phyloP scores from a whole-genome alignment of 2,113 vertebrate genomes.

The Ictalurus punctatus region DNA sequence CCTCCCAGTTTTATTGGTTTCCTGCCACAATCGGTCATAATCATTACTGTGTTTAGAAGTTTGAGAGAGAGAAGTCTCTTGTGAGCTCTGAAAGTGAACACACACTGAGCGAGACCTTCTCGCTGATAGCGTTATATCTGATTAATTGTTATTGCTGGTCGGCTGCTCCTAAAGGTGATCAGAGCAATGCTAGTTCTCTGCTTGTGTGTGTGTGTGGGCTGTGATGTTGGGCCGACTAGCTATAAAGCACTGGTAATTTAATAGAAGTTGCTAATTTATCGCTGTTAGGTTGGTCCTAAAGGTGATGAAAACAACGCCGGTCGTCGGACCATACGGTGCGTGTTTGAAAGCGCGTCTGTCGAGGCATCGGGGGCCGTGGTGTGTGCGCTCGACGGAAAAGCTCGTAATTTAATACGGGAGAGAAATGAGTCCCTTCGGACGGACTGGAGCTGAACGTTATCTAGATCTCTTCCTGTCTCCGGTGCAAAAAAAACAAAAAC shows the following conservation, averaged over 20 bases:
- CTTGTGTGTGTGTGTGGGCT: not conserved
- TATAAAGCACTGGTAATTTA: slow-evolving; percentile 20
- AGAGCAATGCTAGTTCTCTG: not conserved
- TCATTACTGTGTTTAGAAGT: not conserved
- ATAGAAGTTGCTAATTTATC: slow-evolving; percentile 24
- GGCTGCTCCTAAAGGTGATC: not conserved
- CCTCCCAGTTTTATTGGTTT: not conserved
- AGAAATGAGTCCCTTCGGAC: slow-evolving; percentile 21
- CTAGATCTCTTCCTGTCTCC: slow-evolving; percentile 36
- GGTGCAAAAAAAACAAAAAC: not conserved
- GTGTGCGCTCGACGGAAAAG: slow-evolving; percentile 9
- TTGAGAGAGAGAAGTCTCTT: not conserved
- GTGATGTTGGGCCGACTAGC: not conserved
- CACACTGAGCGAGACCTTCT: not conserved
- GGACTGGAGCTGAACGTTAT: slow-evolving; percentile 30
- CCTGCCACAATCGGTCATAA: not conserved
- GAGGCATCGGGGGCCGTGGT: not conserved
- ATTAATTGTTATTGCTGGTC: not conserved
- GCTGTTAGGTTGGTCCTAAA: not conserved
- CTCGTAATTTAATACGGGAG: slow-evolving; percentile 41
- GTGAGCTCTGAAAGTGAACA: not conserved
- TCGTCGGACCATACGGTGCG: not conserved
- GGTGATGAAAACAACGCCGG: not conserved
- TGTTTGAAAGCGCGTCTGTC: not conserved
- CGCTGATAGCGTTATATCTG: not conserved